Percentiles rank a stretch among this genome's conserved stretches.
phyloP scores from a whole-genome alignment of 2,888 invertebrate species.

The Punctoribates punctum region DNA sequence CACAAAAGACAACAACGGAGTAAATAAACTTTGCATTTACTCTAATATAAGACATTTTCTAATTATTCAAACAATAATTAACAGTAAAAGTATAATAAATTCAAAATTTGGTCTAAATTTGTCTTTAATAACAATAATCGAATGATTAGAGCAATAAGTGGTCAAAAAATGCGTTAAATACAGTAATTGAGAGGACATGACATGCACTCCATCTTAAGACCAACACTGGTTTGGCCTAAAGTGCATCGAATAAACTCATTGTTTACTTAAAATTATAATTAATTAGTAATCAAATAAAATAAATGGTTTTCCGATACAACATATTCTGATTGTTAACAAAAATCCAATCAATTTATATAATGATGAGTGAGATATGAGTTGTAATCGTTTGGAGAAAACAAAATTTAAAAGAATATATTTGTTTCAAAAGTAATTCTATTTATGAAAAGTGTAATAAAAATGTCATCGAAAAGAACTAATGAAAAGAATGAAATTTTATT shows the following conservation, averaged over 20 bases:
- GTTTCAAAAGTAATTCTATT: constrained; percentile 4
- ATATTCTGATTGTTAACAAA: not conserved
- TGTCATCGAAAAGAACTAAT: constrained; percentile 5
- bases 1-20: constrained; percentile 11
- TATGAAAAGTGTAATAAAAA: constrained; percentile 34
- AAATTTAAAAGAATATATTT: not conserved
- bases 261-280: not conserved
- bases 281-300: constrained; percentile 11
- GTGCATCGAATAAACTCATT: not conserved
- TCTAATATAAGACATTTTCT: not conserved
- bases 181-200: not conserved
- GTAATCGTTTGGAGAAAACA: not conserved
- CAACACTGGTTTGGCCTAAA: not conserved
- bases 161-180: constrained; percentile 8
- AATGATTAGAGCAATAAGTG: not conserved
- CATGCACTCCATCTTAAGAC: not conserved
- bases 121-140: constrained; percentile 12
- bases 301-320: constrained; percentile 1
- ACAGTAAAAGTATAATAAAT: not conserved
- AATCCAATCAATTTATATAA: constrained; percentile 16
- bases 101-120: constrained; percentile 18
- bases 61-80: not conserved
- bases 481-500: constrained; percentile 17
- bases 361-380: constrained; percentile 26
- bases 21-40: constrained; percentile 17